phyloP scores from a whole-genome alignment of 2,888 invertebrate species.

The Cerastoderma edule region DNA sequence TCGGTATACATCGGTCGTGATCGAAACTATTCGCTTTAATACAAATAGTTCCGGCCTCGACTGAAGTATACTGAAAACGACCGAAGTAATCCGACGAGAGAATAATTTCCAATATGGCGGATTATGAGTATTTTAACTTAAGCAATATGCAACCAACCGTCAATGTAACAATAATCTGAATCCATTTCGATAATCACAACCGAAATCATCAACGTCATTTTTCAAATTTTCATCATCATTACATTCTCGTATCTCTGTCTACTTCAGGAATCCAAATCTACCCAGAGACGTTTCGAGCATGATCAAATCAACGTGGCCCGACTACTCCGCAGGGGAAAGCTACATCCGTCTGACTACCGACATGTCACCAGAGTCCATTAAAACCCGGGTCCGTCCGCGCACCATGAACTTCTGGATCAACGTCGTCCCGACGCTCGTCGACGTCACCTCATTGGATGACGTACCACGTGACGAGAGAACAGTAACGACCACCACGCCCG shows the following conservation, averaged over 20 bases:
- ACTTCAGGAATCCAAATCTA: constrained; percentile 11
- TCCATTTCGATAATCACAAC: constrained; percentile 19
- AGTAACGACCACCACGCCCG: neutral
- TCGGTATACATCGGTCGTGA: too few species aligned
- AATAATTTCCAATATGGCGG: too few species aligned
- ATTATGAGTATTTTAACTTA: too few species aligned
- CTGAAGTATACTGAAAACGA: too few species aligned
- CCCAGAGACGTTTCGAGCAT: neutral
- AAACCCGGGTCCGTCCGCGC: neutral
- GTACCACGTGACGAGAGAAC: neutral
- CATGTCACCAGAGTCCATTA: constrained; percentile 10
- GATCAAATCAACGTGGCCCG: constrained; percentile 15
- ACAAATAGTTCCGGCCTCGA: too few species aligned
- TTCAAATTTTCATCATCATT: neutral
- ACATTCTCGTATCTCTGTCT: neutral
- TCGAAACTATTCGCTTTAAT: too few species aligned
- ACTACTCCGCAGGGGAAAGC: neutral
- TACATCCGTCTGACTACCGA: neutral
- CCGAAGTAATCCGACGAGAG: too few species aligned
- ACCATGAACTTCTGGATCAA: constrained; percentile 13
- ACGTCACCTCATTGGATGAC: neutral
- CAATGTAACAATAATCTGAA: too few species aligned
- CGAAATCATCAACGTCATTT: constrained; percentile 4
- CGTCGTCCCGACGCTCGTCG: neutral
- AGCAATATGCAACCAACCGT: too few species aligned